These are phyloP conservation scores for Cephus spinipes DNA, from an alignment of 2,888 invertebrate genomes.

Conservation along the genomic window DNA sequence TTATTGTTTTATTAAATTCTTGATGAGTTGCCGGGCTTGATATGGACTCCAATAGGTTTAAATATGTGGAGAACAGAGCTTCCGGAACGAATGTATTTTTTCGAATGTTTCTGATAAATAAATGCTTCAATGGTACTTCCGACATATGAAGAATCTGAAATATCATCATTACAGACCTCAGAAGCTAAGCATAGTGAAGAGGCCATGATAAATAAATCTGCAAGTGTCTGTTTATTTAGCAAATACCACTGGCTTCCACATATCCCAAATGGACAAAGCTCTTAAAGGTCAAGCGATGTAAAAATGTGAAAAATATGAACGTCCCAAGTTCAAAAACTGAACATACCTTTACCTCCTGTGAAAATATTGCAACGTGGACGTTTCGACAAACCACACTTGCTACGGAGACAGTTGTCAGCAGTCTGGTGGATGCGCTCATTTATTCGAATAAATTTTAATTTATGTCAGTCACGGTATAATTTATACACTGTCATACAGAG, in stretches of 20 bases:
- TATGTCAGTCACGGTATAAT: conserved; percentile 1
- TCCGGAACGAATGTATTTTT: conserved; percentile 35
- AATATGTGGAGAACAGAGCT: conserved; percentile 36
- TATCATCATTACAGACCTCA: neutral
- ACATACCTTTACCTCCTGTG: conserved; percentile 50
- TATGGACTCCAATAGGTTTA: conserved; percentile 36
- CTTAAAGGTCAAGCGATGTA: neutral
- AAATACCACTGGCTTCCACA: neutral
- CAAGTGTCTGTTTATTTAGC: neutral
- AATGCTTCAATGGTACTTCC: conserved; percentile 36
- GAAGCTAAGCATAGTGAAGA: neutral
- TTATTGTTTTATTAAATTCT: conserved; percentile 35
- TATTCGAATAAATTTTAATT: conserved; percentile 40
- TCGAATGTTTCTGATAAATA: conserved; percentile 37
- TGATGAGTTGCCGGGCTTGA: conserved; percentile 26
- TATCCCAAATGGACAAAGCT: neutral
- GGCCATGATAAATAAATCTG: neutral
- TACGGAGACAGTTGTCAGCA: conserved; percentile 48
- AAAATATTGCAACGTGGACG: conserved; percentile 41
- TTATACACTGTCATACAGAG: conserved; percentile 12
- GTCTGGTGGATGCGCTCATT: conserved; percentile 54
- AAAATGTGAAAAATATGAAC: neutral
- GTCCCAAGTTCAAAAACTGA: neutral
- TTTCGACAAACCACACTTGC: conserved; percentile 50
- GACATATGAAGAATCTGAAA: conserved; percentile 46